Evolutionary conservation across 2,888 invertebrate species (phyloP).

Genomic region (Gasteruption jaculator): DNA sequence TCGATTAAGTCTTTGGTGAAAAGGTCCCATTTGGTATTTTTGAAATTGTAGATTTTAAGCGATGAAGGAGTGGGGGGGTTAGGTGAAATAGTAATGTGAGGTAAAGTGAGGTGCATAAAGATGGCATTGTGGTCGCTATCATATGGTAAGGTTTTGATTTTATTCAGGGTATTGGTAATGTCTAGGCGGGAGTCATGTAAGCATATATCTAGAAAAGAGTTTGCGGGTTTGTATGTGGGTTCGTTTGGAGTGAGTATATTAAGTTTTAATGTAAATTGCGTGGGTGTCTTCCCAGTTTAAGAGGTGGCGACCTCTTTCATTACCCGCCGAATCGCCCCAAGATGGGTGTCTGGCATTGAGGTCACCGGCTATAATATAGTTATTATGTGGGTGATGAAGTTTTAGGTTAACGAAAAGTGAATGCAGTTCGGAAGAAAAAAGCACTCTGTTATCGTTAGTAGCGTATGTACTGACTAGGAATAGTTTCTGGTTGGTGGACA

Average conservation of each 20-base stretch:
- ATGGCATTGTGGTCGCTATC: conserved; percentile 15
- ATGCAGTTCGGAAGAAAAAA: conserved; percentile 6
- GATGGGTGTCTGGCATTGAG: conserved; percentile 4
- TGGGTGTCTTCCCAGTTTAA: conserved; percentile 7
- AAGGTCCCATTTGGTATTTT: conserved; percentile 17
- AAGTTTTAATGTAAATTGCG: not conserved
- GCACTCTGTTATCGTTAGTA: not conserved
- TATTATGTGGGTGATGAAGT: not conserved
- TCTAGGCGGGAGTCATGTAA: conserved; percentile 7
- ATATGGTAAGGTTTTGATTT: conserved; percentile 5
- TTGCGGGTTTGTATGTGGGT: conserved; percentile 6
- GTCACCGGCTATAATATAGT: conserved; percentile 9
- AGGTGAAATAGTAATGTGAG: too few relatives aligned
- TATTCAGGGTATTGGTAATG: not conserved
- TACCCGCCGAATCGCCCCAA: conserved; percentile 5
- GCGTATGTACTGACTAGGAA: conserved; percentile 7
- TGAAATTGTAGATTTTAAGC: conserved; percentile 7
- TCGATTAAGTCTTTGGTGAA: conserved; percentile 5
- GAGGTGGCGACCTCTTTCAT: conserved; percentile 10
- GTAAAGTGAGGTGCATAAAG: too few relatives aligned
- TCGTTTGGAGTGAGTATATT: not conserved
- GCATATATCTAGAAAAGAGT: conserved; percentile 9
- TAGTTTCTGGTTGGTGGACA: not conserved
- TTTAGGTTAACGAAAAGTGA: not conserved
- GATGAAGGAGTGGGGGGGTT: too few relatives aligned